Evolutionary conservation across 2,888 invertebrate species (phyloP).

Genomic region (Drosophila tanythrix): DNA sequence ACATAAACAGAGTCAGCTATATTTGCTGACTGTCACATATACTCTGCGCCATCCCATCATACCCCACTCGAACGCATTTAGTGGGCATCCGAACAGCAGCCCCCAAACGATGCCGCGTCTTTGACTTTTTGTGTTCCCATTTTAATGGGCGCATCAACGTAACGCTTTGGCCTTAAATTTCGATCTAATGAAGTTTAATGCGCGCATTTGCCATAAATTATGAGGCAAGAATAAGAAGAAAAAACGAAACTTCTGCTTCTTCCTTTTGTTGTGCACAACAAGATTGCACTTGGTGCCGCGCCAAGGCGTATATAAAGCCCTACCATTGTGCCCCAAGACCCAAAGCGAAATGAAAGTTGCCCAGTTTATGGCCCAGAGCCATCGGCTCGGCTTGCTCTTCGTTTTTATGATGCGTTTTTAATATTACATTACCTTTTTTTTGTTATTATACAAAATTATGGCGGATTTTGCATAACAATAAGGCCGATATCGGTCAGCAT

Average conservation of each 20-base stretch:
- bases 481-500: slow-evolving; percentile 73
- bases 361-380: slow-evolving; percentile 46
- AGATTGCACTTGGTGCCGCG: slow-evolving; percentile 39
- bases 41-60: background rate
- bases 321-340: slow-evolving; percentile 40
- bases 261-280: slow-evolving; percentile 62
- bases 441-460: slow-evolving; percentile 48
- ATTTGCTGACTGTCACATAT: background rate
- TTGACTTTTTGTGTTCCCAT: slow-evolving; percentile 64
- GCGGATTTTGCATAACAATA: slow-evolving; percentile 76
- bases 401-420: slow-evolving; percentile 71
- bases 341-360: slow-evolving; percentile 56
- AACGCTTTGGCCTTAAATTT: slow-evolving; percentile 75
- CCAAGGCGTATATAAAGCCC: slow-evolving; percentile 25
- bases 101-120: slow-evolving; percentile 30
- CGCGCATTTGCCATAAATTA: slow-evolving; percentile 79
- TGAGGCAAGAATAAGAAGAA: slow-evolving; percentile 28
- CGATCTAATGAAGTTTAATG: slow-evolving; percentile 79
- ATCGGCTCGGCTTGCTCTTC: slow-evolving; percentile 25
- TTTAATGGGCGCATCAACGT: slow-evolving; percentile 72
- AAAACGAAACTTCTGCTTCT: slow-evolving; percentile 40
- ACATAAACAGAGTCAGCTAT: background rate
- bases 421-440: slow-evolving; percentile 64
- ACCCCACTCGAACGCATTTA: slow-evolving; percentile 1
- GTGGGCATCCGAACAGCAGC: slow-evolving; percentile 9